Percentiles rank a stretch among this genome's conserved stretches.
Conservation (phyloP, 1,140 invertebrate genomes). For the Drosophila repletoides region DNA sequence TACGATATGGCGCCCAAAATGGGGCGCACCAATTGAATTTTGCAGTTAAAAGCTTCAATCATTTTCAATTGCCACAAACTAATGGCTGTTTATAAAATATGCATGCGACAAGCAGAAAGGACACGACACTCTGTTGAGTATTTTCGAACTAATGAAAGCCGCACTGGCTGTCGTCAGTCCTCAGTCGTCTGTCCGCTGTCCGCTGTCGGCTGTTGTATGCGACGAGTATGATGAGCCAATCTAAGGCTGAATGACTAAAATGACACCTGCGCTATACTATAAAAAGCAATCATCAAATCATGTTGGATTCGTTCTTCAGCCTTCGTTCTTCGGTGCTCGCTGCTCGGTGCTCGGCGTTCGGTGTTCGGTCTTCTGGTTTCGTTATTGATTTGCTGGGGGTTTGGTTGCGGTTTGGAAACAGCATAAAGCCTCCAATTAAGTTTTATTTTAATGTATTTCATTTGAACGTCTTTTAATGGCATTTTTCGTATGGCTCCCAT, state of each 20-base stretch:
- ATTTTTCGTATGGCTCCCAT: slow-evolving; percentile 65
- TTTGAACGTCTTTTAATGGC: slow-evolving; percentile 77
- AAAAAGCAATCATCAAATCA: slow-evolving; percentile 36
- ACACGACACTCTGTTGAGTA: slow-evolving; percentile 20
- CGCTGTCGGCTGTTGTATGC: too few species aligned
- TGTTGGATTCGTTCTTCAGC: too few species aligned
- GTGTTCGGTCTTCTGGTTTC: background rate
- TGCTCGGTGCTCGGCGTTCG: too few species aligned
- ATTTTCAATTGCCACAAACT: slow-evolving; percentile 80
- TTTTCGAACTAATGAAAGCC: slow-evolving; percentile 54
- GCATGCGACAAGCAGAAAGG: slow-evolving; percentile 65
- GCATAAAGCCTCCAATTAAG: slow-evolving; percentile 73
- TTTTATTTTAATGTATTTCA: slow-evolving; percentile 79
- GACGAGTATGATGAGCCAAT: slow-evolving; percentile 57
- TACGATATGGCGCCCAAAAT: slow-evolving; percentile 25
- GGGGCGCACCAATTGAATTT: slow-evolving; percentile 69
- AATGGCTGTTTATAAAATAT: slow-evolving; percentile 80
- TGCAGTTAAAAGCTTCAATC: slow-evolving; percentile 80
- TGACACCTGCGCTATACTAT: slow-evolving; percentile 27
- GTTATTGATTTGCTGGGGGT: slow-evolving; percentile 71
- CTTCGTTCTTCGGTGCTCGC: too few species aligned
- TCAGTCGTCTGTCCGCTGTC: too few species aligned
- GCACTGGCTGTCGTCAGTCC: too few species aligned
- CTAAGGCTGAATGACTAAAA: slow-evolving; percentile 35
- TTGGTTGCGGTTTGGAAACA: slow-evolving; percentile 33